Base-by-base conservation (phyloP, 2,797 vertebrate genomes). In the Falco naumanni region DNA sequence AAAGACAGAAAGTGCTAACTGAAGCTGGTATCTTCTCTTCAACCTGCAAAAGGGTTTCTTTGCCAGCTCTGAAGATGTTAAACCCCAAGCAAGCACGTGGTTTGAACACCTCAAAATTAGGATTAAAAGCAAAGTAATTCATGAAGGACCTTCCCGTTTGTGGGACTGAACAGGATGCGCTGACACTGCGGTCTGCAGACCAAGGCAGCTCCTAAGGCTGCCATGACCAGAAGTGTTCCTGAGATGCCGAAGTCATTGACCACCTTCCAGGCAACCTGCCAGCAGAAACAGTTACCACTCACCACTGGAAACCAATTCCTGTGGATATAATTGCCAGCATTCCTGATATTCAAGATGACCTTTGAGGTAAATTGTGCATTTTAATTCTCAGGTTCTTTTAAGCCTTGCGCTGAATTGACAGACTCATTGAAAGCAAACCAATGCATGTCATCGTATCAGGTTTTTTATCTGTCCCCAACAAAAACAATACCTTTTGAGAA, bases 371-470 rank as follows among this genome's bases (percentile, higher is more conserved):
- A 85, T 1, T 53, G 53, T 21, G 20, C 17, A n/a, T 83, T 82
- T 86, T 70, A 71, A 50, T 75, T 60, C 34, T 81, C 57, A 56
- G n/a, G 24, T 33, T 50, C 39, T 69, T 69, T 43, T 37, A 91
- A 51, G 31, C 56, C 64, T 93, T 61, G 14, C 11, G 22, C 48
- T 77, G 28, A 22, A 66, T 22, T 66, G 50, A 80, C 43, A 88
- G 31, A 31, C 3, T 77, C 22, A 31, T 68, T 80, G 64, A 87
- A 89, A 83, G 48, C 71, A 94, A 85, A 45, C 4, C 28, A 74
- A 16, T 16, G 24, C 1, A 11, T 51, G 77, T 77, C 13, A 26
- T n/a, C 8, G 2, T 29, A 74, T 4, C 0, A 0, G 9, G 9
- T 34, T 59, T 61, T 54, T 75, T 17, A 41, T 25, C 28, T 41